Evolutionary conservation across 2,888 invertebrate genomes (phyloP).

Genomic region (Dermolepida albohirtum): DNA sequence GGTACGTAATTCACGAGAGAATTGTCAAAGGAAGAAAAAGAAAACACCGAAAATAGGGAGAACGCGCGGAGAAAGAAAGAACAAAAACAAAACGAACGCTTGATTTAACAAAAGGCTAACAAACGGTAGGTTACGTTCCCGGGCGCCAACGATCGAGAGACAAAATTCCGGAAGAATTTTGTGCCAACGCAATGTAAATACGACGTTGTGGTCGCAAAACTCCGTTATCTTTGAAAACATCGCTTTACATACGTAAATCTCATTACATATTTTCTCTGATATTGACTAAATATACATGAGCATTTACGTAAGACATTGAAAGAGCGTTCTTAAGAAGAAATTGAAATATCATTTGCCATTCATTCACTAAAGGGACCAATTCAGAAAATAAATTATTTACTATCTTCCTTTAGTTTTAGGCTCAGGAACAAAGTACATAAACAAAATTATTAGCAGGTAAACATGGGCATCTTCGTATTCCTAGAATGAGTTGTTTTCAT

Average conservation of each 20-base stretch:
- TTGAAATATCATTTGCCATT: background rate
- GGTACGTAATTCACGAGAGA: conserved; percentile 22
- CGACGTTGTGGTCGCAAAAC: background rate
- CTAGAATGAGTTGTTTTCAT: background rate
- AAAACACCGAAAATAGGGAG: conserved; percentile 4
- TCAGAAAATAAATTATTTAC: too few species aligned
- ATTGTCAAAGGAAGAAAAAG: conserved; percentile 9
- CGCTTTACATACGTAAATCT: conserved; percentile 14
- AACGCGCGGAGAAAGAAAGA: background rate
- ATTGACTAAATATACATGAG: background rate
- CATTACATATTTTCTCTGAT: conserved; percentile 3
- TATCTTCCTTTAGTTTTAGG: too few species aligned
- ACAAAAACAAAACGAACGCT: conserved; percentile 26
- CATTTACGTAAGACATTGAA: background rate
- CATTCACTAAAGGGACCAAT: too few species aligned
- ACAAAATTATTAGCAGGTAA: too few species aligned
- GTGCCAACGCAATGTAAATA: conserved; percentile 15
- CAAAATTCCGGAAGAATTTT: conserved; percentile 26
- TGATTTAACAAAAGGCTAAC: conserved; percentile 25
- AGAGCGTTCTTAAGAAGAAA: background rate
- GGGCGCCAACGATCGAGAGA: background rate
- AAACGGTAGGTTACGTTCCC: conserved; percentile 15
- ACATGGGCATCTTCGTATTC: background rate
- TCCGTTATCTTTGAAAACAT: conserved; percentile 5
- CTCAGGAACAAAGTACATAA: too few species aligned